These are phyloP conservation scores for Mermis nigrescens DNA, from an alignment of 2,888 invertebrate genomes.

Conservation along the genomic window DNA sequence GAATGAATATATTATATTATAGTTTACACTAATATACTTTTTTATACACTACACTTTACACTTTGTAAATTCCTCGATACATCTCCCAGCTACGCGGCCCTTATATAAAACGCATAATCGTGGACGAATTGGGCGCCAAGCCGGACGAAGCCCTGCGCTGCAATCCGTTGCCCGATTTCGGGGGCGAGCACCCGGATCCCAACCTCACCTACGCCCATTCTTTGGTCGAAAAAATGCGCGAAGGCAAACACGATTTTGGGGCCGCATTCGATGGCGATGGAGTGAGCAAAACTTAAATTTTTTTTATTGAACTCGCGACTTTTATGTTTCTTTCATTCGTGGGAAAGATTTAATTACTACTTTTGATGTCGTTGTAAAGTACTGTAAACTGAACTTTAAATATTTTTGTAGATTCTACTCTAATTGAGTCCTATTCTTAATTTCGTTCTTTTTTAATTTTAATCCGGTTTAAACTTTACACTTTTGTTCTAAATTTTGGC, in stretches of 20 bases:
- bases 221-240: slow-evolving; percentile 48
- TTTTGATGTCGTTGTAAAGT: too few relatives aligned
- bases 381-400: too few relatives aligned
- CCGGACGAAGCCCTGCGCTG: slow-evolving; percentile 52
- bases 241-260: slow-evolving; percentile 54
- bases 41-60: too few relatives aligned
- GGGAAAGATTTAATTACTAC: too few relatives aligned
- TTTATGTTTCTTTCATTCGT: neutral
- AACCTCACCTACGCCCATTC: slow-evolving; percentile 73
- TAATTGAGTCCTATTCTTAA: too few relatives aligned
- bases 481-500: too few relatives aligned
- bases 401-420: too few relatives aligned
- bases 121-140: slow-evolving; percentile 60
- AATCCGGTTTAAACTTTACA: too few relatives aligned
- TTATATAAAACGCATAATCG: slow-evolving; percentile 69
- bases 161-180: slow-evolving; percentile 74
- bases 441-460: neutral
- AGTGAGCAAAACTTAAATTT: slow-evolving; percentile 32
- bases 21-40: too few relatives aligned
- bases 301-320: neutral
- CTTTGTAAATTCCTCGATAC: too few relatives aligned
- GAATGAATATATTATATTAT: too few relatives aligned
- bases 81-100: too few relatives aligned
- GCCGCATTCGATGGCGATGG: slow-evolving; percentile 99
- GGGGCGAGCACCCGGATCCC: slow-evolving; percentile 85